A percentile compares a stretch with the other conserved stretches of the same genome.
Evolutionary conservation across 2,888 invertebrate genomes (phyloP).

Genomic region (Latheticus oryzae): DNA sequence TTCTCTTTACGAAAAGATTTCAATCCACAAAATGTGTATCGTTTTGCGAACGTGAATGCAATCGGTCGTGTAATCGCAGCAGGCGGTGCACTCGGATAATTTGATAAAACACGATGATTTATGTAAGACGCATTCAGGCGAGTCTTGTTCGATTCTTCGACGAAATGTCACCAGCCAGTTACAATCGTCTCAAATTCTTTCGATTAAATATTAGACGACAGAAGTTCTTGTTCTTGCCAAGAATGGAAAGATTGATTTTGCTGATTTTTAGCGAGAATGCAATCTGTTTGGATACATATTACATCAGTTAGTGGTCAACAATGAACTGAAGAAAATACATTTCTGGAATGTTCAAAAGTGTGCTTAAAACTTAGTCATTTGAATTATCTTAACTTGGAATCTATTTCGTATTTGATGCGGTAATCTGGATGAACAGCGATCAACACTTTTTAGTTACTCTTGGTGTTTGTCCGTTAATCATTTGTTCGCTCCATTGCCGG

Average conservation of each 20-base stretch:
- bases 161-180: constrained; percentile 43
- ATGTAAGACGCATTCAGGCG: constrained; percentile 51
- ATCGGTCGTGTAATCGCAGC: constrained; percentile 55
- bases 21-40: constrained; percentile 37
- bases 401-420: too few relatives aligned
- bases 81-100: constrained; percentile 56
- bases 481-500: constrained; percentile 6
- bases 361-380: too few relatives aligned
- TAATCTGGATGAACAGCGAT: neutral
- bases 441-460: too few relatives aligned
- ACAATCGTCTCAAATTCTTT: constrained; percentile 39
- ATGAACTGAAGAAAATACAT: neutral
- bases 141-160: constrained; percentile 32
- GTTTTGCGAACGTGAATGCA: constrained; percentile 46
- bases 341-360: too few relatives aligned
- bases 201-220: constrained; percentile 37
- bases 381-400: neutral
- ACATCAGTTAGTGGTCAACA: neutral
- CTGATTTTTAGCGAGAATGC: constrained; percentile 29
- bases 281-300: constrained; percentile 19
- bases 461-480: constrained; percentile 13
- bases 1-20: too few relatives aligned
- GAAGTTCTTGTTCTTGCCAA: constrained; percentile 38
- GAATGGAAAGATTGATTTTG: constrained; percentile 41
- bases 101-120: constrained; percentile 59